Conservation (phyloP, 2,888 invertebrate genomes). For the Leucozona laternaria region DNA sequence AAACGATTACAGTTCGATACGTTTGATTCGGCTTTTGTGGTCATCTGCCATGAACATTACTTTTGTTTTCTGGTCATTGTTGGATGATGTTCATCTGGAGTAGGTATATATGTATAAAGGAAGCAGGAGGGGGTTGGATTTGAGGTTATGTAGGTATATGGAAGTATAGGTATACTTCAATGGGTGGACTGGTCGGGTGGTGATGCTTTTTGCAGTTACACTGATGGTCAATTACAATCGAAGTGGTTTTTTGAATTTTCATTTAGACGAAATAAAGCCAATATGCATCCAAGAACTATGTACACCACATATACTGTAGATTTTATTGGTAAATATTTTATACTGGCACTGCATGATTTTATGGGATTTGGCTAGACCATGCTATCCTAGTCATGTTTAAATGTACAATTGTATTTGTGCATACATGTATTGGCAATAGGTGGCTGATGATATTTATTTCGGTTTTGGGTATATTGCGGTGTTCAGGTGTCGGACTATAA, state of each 20-base stretch:
- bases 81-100: constrained; percentile 25
- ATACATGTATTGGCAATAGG: not conserved
- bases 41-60: constrained; percentile 73
- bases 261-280: constrained; percentile 66
- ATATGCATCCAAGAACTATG: constrained; percentile 12
- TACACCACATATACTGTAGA: not conserved
- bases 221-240: constrained; percentile 69
- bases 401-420: too few species aligned
- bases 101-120: too few species aligned
- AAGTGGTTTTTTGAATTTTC: constrained; percentile 73
- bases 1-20: constrained; percentile 72
- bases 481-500: constrained; percentile 23
- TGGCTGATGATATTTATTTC: constrained; percentile 63
- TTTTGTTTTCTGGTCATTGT: constrained; percentile 67
- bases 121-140: not conserved
- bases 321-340: constrained; percentile 27
- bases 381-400: not conserved
- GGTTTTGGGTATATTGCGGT: constrained; percentile 43
- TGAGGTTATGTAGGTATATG: not conserved
- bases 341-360: constrained; percentile 44
- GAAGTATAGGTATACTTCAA: not conserved
- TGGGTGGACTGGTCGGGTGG: constrained; percentile 28
- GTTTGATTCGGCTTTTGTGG: constrained; percentile 74
- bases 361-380: constrained; percentile 59
- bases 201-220: constrained; percentile 47